Conservation (phyloP, 1,140 invertebrate genomes). For the Heliconius melpomene region DNA sequence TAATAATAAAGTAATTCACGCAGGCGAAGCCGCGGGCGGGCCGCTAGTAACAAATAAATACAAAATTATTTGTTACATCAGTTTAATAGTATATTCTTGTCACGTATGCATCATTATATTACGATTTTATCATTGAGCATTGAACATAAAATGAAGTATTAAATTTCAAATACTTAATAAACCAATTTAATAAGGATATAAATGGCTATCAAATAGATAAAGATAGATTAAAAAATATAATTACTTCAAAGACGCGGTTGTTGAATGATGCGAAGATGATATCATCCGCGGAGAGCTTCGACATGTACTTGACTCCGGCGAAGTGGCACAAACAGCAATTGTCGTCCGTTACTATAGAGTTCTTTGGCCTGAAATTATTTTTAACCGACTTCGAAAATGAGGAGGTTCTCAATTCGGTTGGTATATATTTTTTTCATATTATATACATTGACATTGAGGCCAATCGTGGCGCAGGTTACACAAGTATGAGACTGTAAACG, state of each 20-base stretch:
- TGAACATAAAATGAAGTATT: neutral
- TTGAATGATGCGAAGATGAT: constrained; percentile 93
- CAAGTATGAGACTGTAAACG: too few relatives aligned
- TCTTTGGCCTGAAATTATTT: constrained; percentile 81
- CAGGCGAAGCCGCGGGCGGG: too few relatives aligned
- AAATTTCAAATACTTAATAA: neutral
- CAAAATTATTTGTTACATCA: constrained; percentile 4
- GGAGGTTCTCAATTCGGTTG: too few relatives aligned
- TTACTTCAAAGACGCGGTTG: constrained; percentile 92
- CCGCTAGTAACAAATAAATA: neutral
- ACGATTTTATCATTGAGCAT: neutral
- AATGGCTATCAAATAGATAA: neutral
- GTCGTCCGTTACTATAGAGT: constrained; percentile 88
- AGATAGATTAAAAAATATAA: neutral
- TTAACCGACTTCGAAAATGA: neutral
- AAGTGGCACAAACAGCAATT: constrained; percentile 95
- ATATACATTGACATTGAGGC: too few relatives aligned
- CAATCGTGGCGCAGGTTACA: too few relatives aligned
- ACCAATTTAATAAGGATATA: neutral
- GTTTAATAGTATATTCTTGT: neutral
- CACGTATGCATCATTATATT: neutral
- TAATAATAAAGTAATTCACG: too few relatives aligned
- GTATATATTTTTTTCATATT: too few relatives aligned
- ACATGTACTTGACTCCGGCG: constrained; percentile 90
- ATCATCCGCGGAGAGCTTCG: constrained; percentile 88